Base-by-base conservation (phyloP, 2,888 invertebrate genomes). In the Agrochola circellaris region DNA sequence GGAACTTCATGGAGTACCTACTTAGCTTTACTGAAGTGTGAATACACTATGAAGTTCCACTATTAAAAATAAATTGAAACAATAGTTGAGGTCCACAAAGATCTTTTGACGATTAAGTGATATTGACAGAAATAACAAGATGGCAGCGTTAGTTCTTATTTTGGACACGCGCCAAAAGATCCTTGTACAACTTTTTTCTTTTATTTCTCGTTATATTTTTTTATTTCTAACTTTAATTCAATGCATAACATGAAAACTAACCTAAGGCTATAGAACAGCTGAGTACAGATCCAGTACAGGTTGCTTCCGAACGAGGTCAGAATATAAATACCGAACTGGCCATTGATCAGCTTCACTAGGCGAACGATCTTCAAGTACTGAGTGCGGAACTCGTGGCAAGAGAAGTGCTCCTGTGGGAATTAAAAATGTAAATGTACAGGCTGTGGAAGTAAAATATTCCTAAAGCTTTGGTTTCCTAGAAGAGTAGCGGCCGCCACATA, bases 211-310 rank as follows among this genome's bases (percentile, higher is more conserved):
- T 48, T 5, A 6, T 7, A 20, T 48, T 20, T 8, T 20, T 51
- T 51, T 51, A 0, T 51, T 20, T 51, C 20, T 51, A 23, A 23
- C 51, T 51, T 51, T 3, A 51, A 23, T n/a, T 13, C 56, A 58
- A 13, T 58, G 7, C 58, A 58, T 5, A 26, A 4, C 1, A 48
- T n/a, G 62, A 0, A 15, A 69, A 65, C 81, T 34, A 0, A 97
- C 97, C 97, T 97, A 78, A 98, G 95, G 77, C 97, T 97, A 87
- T 97, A 97, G 87, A 97, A 98, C 11, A 98, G 94, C 88, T 98
- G 98, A 74, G 97, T 97, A 83, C 98, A 98, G 84, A 98, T 97
- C 94, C 98, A 98, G 89, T 97, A 98, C 80, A 98, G 94, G 89
- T 98, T 98, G 81, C 97, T 97, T 0, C 97, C 96, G 83, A 98